Evolutionary conservation across 2,888 invertebrate genomes (phyloP).

Genomic region (Thysanoteuthis rhombus): DNA sequence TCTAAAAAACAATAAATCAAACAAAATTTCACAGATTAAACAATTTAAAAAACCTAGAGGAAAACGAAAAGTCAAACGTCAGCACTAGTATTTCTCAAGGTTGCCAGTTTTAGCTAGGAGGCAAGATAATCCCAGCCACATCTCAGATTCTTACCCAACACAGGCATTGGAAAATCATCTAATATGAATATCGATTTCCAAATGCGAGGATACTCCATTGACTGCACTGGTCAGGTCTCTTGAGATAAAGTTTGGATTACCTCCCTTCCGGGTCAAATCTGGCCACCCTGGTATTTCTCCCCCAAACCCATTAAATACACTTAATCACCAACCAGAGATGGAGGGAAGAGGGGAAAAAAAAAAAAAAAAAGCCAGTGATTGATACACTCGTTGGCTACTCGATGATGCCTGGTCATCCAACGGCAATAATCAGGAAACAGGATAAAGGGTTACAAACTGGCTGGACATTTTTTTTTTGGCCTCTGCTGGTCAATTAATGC

Average conservation of each 20-base stretch:
- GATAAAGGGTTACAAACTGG: background rate
- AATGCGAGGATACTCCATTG: no score
- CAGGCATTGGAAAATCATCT: no score
- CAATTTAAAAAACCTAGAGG: background rate
- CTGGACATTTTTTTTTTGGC: background rate
- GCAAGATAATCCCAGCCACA: no score
- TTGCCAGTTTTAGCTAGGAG: no score
- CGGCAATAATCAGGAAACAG: background rate
- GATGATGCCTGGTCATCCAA: background rate
- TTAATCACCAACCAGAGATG: background rate
- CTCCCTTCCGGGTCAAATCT: no score
- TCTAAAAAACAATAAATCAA: background rate
- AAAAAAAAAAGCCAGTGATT: background rate
- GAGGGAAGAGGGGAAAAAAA: background rate
- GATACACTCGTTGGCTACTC: background rate
- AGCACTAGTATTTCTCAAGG: background rate
- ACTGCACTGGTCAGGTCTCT: no score
- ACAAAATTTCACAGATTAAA: background rate
- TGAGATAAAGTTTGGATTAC: no score
- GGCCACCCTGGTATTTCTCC: no score
- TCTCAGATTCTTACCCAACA: no score
- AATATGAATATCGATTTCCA: no score
- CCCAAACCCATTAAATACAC: background rate
- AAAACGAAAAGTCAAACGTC: background rate
- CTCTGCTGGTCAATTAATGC: background rate